Evolutionary conservation across 2,113 vertebrate genomes (phyloP).

Genomic region (Gavia stellata): DNA sequence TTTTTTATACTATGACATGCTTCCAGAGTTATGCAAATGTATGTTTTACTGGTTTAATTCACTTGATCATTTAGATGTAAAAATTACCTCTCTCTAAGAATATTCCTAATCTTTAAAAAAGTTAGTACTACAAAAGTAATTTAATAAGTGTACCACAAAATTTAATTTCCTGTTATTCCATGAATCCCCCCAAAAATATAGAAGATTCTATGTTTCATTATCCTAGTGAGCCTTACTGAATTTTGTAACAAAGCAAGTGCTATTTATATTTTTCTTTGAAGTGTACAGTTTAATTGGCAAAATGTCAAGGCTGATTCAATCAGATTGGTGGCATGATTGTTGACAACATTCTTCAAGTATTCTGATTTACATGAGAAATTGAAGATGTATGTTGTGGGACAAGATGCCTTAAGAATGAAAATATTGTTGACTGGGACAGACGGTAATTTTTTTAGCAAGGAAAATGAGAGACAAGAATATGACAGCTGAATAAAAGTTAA

Average conservation of each 20-base stretch:
- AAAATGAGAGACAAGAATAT: constrained; percentile 4
- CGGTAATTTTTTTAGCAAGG: background rate
- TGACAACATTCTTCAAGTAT: constrained; percentile 5
- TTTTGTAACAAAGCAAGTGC: background rate
- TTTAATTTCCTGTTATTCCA: background rate
- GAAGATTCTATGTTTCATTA: background rate
- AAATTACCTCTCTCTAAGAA: background rate
- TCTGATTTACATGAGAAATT: background rate
- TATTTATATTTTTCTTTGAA: constrained; percentile 17
- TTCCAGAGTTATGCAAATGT: background rate
- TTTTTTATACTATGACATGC: background rate
- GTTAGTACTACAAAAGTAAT: background rate
- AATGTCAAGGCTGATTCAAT: background rate
- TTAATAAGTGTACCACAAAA: background rate
- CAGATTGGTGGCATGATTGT: background rate
- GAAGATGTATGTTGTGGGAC: constrained; percentile 22
- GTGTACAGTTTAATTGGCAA: background rate
- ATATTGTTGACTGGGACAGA: constrained; percentile 36
- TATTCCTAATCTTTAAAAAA: background rate
- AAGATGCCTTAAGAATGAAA: constrained; percentile 43
- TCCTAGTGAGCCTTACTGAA: background rate
- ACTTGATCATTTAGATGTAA: background rate
- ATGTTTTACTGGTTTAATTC: background rate
- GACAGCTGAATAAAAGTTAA: constrained; percentile 28
- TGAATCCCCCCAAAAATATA: rapidly evolving